Evolutionary conservation across 2,797 vertebrate species (phyloP).

Genomic region (Artibeus lituratus): DNA sequence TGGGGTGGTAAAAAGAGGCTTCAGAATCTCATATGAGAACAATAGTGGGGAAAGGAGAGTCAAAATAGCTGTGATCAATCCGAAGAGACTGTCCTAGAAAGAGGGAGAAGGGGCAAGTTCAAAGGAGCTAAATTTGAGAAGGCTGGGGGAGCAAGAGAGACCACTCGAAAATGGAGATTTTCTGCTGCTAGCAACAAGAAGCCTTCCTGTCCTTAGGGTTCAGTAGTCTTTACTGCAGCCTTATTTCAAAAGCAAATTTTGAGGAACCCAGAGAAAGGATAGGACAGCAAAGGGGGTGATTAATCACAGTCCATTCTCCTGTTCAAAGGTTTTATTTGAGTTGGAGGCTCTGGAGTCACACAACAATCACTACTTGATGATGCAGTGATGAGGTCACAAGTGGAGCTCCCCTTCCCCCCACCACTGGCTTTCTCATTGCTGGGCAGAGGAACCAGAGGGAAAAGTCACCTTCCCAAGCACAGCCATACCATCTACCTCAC

Average conservation of each 20-base stretch:
- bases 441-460: slow-evolving; percentile 34
- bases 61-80: neutral
- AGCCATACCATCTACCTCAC: neutral
- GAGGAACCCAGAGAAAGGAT: neutral
- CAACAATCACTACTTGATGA: slow-evolving; percentile 46
- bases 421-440: neutral
- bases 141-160: neutral
- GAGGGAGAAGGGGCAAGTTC: neutral
- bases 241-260: neutral
- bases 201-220: neutral
- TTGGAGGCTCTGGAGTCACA: neutral
- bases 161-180: neutral
- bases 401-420: neutral
- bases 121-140: neutral
- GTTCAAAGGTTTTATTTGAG: neutral
- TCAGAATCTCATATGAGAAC: neutral
- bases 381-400: slow-evolving; percentile 65
- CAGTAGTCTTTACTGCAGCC: neutral
- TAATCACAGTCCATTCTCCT: neutral
- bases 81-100: neutral
- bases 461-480: slow-evolving; percentile 48
- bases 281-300: neutral
- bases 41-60: neutral
- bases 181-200: neutral
- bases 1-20: neutral